Base-by-base conservation (phyloP, 1,140 invertebrate genomes). In the Papilio polyxenes region DNA sequence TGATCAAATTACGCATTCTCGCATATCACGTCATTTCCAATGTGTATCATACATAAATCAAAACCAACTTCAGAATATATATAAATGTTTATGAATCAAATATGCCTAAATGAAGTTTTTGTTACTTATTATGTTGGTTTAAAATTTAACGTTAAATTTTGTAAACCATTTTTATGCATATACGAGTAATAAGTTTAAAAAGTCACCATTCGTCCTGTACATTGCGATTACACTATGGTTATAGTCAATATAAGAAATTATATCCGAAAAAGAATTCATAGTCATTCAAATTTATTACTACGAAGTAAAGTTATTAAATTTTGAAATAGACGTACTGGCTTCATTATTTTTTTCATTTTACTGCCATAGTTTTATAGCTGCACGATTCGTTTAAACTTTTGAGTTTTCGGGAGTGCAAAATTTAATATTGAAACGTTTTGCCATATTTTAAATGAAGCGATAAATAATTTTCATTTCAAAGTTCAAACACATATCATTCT, bases 161-260 rank as follows among this genome's bases (percentile, higher is more conserved):
- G 3, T 51, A 10, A 6, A 59, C 56, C 9, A 78, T 53, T n/a
- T 81, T 65, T 9, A n/a, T 20, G 44, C 48, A 83, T 77, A n/a
- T n/a, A n/a, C n/a, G n/a, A n/a, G n/a, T n/a, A n/a, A n/a, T n/a
- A 83, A 65, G 23, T 81, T 76, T 83, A 77, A 80, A 80, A 80
- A 77, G 62, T 69, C 15, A 20, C 76, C 40, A 51, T 83, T 79
- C 78, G 78, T 81, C 49, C 48, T 53, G n/a, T n/a, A n/a, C n/a
- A n/a, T n/a, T n/a, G n/a, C 77, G 11, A 83, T 72, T 75, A 72
- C 56, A 53, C 11, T 53, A 80, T 49, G 79, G 79, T 72, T 62
- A 56, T 53, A 31, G 49, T 72, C 65, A 74, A 65, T 56, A n/a
- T 77, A 56, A 53, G 11, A 77, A 11, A 31, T 77, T 6, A 23